Evolutionary conservation across 2,797 vertebrate species (phyloP), one percentile per base, ranked within the genome.

Genomic region (Adrianichthys oophorus): DNA sequence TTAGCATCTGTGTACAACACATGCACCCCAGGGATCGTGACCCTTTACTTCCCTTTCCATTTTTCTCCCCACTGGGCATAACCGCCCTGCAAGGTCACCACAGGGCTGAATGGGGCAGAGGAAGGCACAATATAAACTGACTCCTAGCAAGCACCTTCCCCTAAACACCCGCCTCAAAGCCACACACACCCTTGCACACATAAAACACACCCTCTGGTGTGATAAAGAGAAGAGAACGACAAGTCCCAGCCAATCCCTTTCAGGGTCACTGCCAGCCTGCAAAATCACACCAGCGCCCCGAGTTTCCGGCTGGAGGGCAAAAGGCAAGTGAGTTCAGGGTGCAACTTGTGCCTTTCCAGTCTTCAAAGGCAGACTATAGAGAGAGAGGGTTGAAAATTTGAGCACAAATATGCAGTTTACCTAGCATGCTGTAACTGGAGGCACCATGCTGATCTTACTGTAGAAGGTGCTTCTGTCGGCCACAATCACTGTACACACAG

Each of bases 11-110:
- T 73, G 78, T 87, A 87, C 80, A 89, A 91, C 89, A 91, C 88
- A 83, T 89, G 87, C 87, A 93, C 93, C 88, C 80, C 78, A 82
- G 90, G 92, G 94, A 93, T 94, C 92, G 63, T 90, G 93, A 96
- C 95, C 95, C 90, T 85, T 71, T 80, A 85, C 78, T 83, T 93
- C 93, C 93, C 91, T 78, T 88, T 92, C 81, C 82, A 79, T 72
- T 62, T 78, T 61, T 83, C 86, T 87, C 82, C 90, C 90, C 86
- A 71, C 74, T 83, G 88, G 90, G 89, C 82, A 82, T 58, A 83
- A 65, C 50, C 65, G 74, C 74, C 80, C 83, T 73, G 78, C 86
- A 88, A 91, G 91, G 91, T 87, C 87, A 89, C 68, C 47, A 46
- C 78, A 57, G 68, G 79, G 74, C 54, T 85, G 85, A 86, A 84